Percentiles rank a stretch among this genome's conserved stretches.
These are phyloP conservation scores for Serripes groenlandicus DNA, from an alignment of 2,888 invertebrate genomes.

Conservation along the genomic window DNA sequence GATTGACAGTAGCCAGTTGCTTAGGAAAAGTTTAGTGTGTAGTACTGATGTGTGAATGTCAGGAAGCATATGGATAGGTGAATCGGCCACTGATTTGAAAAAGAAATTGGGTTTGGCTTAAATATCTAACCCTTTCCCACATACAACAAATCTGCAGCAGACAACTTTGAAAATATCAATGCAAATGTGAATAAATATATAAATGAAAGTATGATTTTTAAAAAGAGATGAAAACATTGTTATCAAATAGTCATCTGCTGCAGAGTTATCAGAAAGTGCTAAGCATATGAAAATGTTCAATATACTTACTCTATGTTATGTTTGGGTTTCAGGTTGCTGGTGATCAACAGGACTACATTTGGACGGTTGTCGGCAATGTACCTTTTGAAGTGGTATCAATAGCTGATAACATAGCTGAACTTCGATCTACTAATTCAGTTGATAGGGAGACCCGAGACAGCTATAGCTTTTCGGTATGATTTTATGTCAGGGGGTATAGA, in stretches of 20 bases:
- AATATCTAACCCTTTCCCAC: too few relatives aligned
- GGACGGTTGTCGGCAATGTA: conserved; percentile 18
- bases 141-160: too few relatives aligned
- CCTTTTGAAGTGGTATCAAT: conserved; percentile 35
- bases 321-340: conserved; percentile 32
- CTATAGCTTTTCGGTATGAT: conserved; percentile 90
- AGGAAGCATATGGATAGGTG: too few relatives aligned
- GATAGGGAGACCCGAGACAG: conserved; percentile 93
- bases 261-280: not conserved
- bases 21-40: too few relatives aligned
- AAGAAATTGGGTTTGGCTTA: too few relatives aligned
- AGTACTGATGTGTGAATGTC: too few relatives aligned
- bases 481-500: too few relatives aligned
- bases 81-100: too few relatives aligned
- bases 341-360: conserved; percentile 46
- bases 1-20: too few relatives aligned
- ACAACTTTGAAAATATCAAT: too few relatives aligned
- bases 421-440: conserved; percentile 90
- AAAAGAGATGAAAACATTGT: not conserved
- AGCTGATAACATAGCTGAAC: conserved; percentile 88
- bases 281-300: not conserved
- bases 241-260: not conserved
- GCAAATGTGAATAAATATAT: too few relatives aligned
- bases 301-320: too few relatives aligned
- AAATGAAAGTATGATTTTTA: not conserved